Conservation (phyloP, 1,140 invertebrate genomes). For the Cyclina sinensis region DNA sequence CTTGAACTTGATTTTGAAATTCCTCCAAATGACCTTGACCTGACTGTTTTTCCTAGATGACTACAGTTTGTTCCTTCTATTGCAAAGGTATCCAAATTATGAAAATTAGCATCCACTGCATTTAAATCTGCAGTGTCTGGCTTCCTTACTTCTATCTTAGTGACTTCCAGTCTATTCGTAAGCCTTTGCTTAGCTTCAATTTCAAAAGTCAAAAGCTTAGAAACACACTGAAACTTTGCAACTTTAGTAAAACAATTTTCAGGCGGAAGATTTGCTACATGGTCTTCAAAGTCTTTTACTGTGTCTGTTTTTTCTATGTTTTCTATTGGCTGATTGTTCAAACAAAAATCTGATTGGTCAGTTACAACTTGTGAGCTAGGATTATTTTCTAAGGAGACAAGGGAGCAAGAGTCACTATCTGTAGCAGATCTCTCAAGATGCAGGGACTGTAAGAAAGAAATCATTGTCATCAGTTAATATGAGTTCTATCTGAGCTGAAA, state of each 20-base stretch:
- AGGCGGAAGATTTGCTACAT: background rate
- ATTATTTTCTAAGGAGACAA: slow-evolving; percentile 20
- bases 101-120: slow-evolving; percentile 15
- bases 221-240: slow-evolving; percentile 40
- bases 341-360: background rate
- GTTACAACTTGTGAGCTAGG: slow-evolving; percentile 15
- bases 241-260: background rate
- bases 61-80: slow-evolving; percentile 11
- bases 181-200: slow-evolving; percentile 8
- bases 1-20: background rate
- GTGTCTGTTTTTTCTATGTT: background rate
- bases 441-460: too few species aligned
- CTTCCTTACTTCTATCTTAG: background rate
- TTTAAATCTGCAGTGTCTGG: background rate
- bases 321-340: background rate
- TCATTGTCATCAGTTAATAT: too few species aligned
- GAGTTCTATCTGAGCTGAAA: too few species aligned
- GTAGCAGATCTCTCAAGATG: background rate
- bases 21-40: slow-evolving; percentile 44
- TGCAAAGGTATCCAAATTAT: slow-evolving; percentile 38
- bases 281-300: background rate
- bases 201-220: slow-evolving; percentile 42
- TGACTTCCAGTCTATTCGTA: background rate
- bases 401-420: background rate
- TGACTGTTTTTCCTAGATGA: too few species aligned